phyloP scores from a whole-genome alignment of 2,113 vertebrate genomes.

The Rhodinocichla rosea region DNA sequence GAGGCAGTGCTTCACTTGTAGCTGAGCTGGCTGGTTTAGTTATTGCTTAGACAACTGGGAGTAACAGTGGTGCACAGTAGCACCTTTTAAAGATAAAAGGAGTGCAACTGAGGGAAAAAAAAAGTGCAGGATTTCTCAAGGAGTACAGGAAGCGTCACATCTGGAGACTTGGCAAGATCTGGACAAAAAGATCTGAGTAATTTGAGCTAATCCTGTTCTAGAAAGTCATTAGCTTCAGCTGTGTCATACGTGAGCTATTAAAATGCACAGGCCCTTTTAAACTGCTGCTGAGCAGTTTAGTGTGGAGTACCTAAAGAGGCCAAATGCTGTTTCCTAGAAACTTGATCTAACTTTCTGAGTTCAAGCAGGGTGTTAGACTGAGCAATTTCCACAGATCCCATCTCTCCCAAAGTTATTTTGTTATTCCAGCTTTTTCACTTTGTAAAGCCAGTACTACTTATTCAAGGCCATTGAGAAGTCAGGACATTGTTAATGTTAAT shows the following conservation, averaged over 20 bases:
- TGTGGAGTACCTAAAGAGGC: not conserved
- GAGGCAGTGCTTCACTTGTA: not conserved
- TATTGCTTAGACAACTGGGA: not conserved
- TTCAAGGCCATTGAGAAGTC: not conserved
- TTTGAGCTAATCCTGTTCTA: conserved; percentile 9
- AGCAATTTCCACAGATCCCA: not conserved
- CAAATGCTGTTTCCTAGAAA: conserved; percentile 2
- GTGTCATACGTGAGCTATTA: not conserved
- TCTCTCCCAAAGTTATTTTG: not conserved
- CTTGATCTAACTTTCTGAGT: not conserved
- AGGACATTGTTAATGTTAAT: not conserved
- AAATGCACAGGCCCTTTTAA: not conserved
- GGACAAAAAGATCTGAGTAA: not conserved
- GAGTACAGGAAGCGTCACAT: conserved; percentile 11
- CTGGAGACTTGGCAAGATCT: conserved; percentile 22
- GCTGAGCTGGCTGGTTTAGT: not conserved
- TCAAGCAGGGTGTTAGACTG: not conserved
- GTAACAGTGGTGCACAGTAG: not conserved
- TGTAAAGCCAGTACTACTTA: not conserved
- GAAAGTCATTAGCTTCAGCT: conserved; percentile 19
- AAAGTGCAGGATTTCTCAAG: not conserved
- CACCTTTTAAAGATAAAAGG: not conserved
- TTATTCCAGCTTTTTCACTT: not conserved
- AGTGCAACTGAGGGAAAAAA: not conserved
- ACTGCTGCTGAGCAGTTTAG: not conserved